Evolutionary conservation across 2,797 vertebrate species (phyloP).

Genomic region (Capromys pilorides): DNA sequence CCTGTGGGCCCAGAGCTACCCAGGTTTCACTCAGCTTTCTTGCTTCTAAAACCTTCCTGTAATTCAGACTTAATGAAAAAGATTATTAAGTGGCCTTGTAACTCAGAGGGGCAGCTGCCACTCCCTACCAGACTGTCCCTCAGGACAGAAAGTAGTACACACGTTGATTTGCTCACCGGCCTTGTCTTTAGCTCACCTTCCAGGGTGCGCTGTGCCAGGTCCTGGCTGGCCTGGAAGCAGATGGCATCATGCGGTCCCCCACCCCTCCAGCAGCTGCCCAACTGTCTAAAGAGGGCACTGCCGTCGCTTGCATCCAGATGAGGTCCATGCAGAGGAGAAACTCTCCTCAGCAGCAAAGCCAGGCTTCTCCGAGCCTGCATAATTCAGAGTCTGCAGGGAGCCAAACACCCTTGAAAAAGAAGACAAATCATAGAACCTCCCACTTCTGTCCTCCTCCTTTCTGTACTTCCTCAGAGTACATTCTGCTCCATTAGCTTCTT

Average conservation of each 20-base stretch:
- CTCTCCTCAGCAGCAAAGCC: neutral
- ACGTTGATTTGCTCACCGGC: too few relatives aligned
- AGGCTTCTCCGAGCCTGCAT: neutral
- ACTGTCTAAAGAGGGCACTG: neutral
- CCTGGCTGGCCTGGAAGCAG: neutral
- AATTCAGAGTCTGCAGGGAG: slow-evolving; percentile 38
- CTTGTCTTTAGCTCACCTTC: neutral
- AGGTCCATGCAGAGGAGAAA: neutral
- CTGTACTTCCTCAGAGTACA: slow-evolving; percentile 15
- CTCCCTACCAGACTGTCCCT: neutral
- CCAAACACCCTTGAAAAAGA: neutral
- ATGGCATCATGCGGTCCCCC: neutral
- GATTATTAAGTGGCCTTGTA: neutral
- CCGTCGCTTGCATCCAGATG: neutral
- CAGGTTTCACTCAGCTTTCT: neutral
- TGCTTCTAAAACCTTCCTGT: slow-evolving; percentile 17
- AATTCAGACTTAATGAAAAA: slow-evolving; percentile 10
- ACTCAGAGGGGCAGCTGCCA: neutral
- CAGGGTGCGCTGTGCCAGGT: neutral
- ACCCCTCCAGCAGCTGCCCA: neutral
- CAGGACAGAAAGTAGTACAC: neutral
- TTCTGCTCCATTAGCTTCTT: slow-evolving; percentile 4
- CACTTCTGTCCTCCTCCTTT: neutral
- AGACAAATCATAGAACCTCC: slow-evolving; percentile 21
- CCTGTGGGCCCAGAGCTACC: neutral